Conservation (phyloP, 2,888 invertebrate genomes). For the Andrena bicolor region DNA sequence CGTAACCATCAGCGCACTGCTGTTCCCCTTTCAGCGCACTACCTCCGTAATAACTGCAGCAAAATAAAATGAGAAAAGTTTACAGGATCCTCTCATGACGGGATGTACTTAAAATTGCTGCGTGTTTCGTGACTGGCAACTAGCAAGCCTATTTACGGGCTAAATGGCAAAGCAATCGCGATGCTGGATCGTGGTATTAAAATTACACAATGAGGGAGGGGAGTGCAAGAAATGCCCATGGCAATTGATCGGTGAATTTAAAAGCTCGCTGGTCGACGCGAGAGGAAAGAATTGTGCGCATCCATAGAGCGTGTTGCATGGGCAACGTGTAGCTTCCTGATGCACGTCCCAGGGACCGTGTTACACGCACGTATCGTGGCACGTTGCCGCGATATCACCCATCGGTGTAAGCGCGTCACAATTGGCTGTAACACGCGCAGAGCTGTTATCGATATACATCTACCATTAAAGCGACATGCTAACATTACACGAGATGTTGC, state of each 20-base stretch:
- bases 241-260: neutral
- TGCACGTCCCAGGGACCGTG: slow-evolving; percentile 22
- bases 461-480: slow-evolving; percentile 54
- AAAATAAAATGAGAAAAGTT: slow-evolving; percentile 11
- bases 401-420: slow-evolving; percentile 11
- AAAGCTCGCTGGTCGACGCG: too few species aligned
- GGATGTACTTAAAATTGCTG: neutral
- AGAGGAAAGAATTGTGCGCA: slow-evolving; percentile 14
- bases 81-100: neutral
- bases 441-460: slow-evolving; percentile 19
- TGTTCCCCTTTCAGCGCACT: neutral
- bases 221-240: neutral
- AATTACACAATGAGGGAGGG: neutral
- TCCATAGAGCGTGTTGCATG: neutral
- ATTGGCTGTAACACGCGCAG: slow-evolving; percentile 32
- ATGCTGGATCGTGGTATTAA: neutral
- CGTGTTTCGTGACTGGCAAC: neutral
- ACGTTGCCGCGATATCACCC: slow-evolving; percentile 7
- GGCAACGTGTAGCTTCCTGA: slow-evolving; percentile 8
- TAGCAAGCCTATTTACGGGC: neutral
- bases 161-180: neutral
- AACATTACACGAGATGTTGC: slow-evolving; percentile 6
- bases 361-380: neutral
- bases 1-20: neutral
- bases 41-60: neutral